These are phyloP conservation scores for Equus przewalskii DNA, from an alignment of 2,113 vertebrate genomes.

Conservation along the genomic window DNA sequence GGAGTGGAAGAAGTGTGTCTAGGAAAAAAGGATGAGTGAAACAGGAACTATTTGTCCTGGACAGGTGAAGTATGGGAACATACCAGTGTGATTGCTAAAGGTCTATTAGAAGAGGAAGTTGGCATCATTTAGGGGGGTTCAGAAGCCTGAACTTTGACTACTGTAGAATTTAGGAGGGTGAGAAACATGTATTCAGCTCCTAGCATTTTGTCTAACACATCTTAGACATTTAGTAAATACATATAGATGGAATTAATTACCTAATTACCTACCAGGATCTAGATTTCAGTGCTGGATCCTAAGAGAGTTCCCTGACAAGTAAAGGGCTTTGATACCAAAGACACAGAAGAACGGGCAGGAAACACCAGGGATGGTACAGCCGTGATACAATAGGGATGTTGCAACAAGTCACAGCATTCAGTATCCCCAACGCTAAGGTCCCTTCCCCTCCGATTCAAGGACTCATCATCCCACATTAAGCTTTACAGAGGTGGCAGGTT, in stretches of 20 bases:
- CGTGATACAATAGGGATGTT: accelerated
- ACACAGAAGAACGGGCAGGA: not conserved
- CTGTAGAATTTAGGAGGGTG: not conserved
- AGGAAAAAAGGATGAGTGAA: not conserved
- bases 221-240: not conserved
- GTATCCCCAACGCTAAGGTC: not conserved
- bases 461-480: not conserved
- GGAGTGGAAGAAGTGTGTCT: not conserved
- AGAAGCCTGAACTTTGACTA: not conserved
- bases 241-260: constrained; percentile 11
- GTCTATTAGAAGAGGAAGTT: not conserved
- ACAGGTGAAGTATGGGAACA: not conserved
- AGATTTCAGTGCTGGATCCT: not conserved
- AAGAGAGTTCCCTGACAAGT: not conserved
- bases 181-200: not conserved
- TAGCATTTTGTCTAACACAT: not conserved
- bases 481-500: not conserved
- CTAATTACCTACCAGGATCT: not conserved
- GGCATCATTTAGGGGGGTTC: not conserved
- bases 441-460: not conserved
- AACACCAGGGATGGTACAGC: too few species aligned
- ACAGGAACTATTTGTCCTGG: not conserved
- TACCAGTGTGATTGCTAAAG: not conserved
- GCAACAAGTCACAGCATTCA: not conserved
- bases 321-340: not conserved